Base-by-base conservation (phyloP, 2,888 invertebrate genomes). In the Protodeltote pygarga region DNA sequence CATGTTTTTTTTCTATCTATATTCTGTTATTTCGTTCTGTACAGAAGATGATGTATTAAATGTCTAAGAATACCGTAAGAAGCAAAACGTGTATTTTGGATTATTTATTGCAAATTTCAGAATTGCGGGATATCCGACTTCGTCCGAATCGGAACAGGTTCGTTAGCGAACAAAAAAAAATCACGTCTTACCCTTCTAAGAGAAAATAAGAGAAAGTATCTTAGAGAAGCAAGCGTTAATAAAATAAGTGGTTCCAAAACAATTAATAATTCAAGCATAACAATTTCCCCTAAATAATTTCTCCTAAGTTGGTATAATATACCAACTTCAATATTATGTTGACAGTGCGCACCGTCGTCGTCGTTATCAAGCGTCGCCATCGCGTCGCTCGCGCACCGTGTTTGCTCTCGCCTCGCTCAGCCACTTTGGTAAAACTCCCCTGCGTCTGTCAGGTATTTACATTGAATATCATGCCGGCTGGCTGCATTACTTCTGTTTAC, bases 381-480 rank as follows among this genome's bases (percentile, higher is more conserved):
- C 32, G 11, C 32, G 35, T 51, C 62, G 52, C 59, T 47, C 28
- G 55, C 53, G 65, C 73, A 73, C 60, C 51, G 46, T 84, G 71
- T 82, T 80, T 81, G 63, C 73, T 53, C 46, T 55, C n/a, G n/a
- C 63, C 62, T 61, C 75, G 73, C 75, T 73, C 64, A 49, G 66
- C 74, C 81, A 81, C 82, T 86, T 77, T 69, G 63, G 73, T 65
- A 73, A 74, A 79, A 75, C 79, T 81, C 79, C 76, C 73, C 77
- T 81, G 81, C 77, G 66, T 72, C 77, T 86, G 88, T 83, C 88
- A 86, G 76, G 72, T 89, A 82, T 88, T 88, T 85, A 76, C 83
- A 72, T 55, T 73, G 73, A 76, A 83, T 79, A 83, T 83, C 79
- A 84, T 74, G 72, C 71, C 60, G 73, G 63, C 33, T 49, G 49